Percentiles rank a stretch among this genome's conserved stretches.
These are phyloP conservation scores for Metopolophium dirhodum DNA, from an alignment of 1,140 invertebrate genomes.

Conservation along the genomic window DNA sequence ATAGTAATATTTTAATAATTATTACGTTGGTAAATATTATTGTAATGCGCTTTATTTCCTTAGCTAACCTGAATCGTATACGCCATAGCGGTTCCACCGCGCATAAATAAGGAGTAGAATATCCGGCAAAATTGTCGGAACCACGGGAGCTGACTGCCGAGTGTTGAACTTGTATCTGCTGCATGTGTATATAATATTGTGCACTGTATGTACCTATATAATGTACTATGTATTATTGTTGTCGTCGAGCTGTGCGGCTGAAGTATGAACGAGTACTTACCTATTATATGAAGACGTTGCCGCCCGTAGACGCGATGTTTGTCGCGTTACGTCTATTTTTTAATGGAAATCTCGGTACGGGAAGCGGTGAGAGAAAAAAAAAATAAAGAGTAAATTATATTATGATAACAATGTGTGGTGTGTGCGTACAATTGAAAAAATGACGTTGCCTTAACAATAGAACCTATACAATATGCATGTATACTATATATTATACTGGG, in stretches of 20 bases:
- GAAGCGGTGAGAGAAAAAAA: background rate
- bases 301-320: background rate
- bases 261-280: background rate
- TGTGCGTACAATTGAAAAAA: background rate
- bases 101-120: background rate
- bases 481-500: too few species aligned
- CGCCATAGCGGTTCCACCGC: background rate
- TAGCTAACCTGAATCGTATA: background rate
- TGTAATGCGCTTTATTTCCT: background rate
- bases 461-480: background rate
- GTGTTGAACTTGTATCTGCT: background rate
- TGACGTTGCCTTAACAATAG: background rate
- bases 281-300: background rate
- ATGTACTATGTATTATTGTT: background rate
- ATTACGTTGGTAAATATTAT: background rate
- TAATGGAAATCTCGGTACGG: background rate
- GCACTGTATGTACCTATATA: background rate
- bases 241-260: background rate
- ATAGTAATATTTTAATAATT: background rate
- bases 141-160: background rate
- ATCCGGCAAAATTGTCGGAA: background rate
- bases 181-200: background rate
- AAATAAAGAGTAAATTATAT: background rate
- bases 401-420: background rate
- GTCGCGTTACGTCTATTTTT: background rate